Base-by-base conservation (phyloP, 2,888 invertebrate genomes). In the Scelioninae gen. 1 region DNA sequence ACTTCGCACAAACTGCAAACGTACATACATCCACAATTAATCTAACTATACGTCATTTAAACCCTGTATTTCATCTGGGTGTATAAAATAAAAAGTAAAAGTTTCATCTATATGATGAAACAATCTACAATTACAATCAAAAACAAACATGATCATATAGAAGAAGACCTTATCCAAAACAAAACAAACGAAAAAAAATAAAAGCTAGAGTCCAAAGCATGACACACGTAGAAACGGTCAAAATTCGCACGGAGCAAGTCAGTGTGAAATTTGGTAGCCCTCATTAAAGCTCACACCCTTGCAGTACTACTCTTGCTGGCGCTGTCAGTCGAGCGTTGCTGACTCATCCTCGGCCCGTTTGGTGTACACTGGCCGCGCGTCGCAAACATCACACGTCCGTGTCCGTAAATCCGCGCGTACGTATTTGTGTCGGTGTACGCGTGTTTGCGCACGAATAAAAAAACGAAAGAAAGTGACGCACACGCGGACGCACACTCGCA, bases 221-320 rank as follows among this genome's bases (percentile, higher is more conserved):
- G 1, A 4, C 23, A 23, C 23, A 23, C 29, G 31, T 9, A 40
- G 45, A 49, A 58, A 15, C 82, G 78, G 63, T 80, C 71, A 56
- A 55, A 58, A 71, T 81, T 81, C 58, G 58, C 60, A 79, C 86
- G 87, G 84, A 86, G 86, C 89, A 90, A 92, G 89, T 91, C 92
- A 89, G 91, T 91, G 91, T 91, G 91, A 92, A 92, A 92, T 92
- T 91, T 89, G 87, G 88, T 88, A 90, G 88, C 89, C 90, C 90
- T 92, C 92, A 92, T 92, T 92, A 92, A 91, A 90, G 89, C 88
- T 88, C 87, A 87, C 89, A 88, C 88, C 88, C 87, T 87, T 85
- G 84, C 78, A 77, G 83, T 74, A 29, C 60, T 66, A 31, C 69
- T 66, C 38, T 82, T 69, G 66, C 76, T 74, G 83, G 62, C 79